These are phyloP conservation scores for Hippoglossus stenolepis DNA, from an alignment of 2,113 vertebrate species.

Conservation along the genomic window DNA sequence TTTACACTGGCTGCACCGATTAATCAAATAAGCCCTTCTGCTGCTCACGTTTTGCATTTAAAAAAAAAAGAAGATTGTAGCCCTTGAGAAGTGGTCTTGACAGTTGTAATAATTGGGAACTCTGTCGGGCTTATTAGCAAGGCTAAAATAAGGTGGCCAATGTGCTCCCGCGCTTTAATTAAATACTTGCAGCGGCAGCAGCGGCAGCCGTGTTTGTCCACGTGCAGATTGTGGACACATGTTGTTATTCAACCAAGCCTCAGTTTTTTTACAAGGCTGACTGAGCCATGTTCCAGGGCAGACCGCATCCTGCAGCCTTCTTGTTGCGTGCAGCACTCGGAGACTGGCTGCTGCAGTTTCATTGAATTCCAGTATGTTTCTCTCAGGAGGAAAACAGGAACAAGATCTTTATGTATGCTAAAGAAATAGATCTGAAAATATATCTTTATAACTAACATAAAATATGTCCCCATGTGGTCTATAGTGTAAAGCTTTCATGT, in stretches of 20 bases:
- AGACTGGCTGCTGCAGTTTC: background rate
- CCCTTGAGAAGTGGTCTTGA: conserved; percentile 63
- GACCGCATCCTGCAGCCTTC: background rate
- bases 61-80: conserved; percentile 28
- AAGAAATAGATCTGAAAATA: background rate
- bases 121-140: conserved; percentile 66
- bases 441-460: background rate
- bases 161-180: conserved; percentile 54
- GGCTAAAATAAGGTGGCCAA: conserved; percentile 54
- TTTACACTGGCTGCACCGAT: conserved; percentile 77
- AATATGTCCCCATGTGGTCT: background rate
- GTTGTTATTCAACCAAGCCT: conserved; percentile 24
- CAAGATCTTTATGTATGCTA: background rate
- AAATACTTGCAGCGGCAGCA: conserved; percentile 55
- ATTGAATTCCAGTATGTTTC: background rate
- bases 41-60: conserved; percentile 53
- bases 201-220: conserved; percentile 11
- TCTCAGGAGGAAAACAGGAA: background rate
- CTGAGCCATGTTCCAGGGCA: conserved; percentile 6
- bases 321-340: background rate
- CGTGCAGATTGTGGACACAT: conserved; percentile 28
- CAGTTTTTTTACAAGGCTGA: conserved; percentile 6
- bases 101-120: conserved; percentile 66
- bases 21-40: conserved; percentile 78
- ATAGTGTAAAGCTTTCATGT: background rate